Evolutionary conservation across 1,140 invertebrate species (phyloP), one percentile per base, ranked within the genome.

Genomic region (Euborellia annulipes): DNA sequence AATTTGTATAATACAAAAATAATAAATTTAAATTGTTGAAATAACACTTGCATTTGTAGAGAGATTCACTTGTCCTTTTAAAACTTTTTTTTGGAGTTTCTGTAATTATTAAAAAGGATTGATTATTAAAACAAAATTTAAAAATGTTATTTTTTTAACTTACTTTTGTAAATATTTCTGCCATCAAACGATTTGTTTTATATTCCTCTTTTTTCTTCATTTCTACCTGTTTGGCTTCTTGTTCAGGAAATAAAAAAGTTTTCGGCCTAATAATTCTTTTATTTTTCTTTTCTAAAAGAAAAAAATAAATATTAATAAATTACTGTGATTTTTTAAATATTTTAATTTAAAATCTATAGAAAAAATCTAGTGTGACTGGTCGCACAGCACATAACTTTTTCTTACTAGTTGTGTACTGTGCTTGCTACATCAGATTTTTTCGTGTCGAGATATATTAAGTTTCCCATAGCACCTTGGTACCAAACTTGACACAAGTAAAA

Each of bases 111-210:
- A 50, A 45, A 41, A 43, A 11, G 34, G 3, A 37, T 40, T 7
- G 14, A 41, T 39, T 6, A 6, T 27, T 21, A 42, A 7, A 16
- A 42, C 3, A 6, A 42, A 20, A n/a, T 16, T 14, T 42, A 42
- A 6, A 20, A 7, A 27, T 16, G 13, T 6, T 6, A 6, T 38
- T 4, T 16, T 14, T 34, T 13, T 44, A 16, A 42, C 38, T 50
- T 52, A 63, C 62, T 51, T 53, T 67, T 37, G 66, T 64, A 58
- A 68, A 74, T 47, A 72, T 61, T 51, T 67, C 65, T 3, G 69
- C 70, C 68, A 73, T 70, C 0, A 72, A 50, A 47, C 68, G 62
- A 54, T 73, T 72, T 21, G 65, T 65, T 11, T 59, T 54, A 13
- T 65, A 56, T 36, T 67, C 62, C 44, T 70, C 65, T 54, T 71